A percentile compares a stretch with the other conserved stretches of the same genome.
phyloP scores from a whole-genome alignment of 1,140 invertebrate genomes.

The Drosophila tristis region DNA sequence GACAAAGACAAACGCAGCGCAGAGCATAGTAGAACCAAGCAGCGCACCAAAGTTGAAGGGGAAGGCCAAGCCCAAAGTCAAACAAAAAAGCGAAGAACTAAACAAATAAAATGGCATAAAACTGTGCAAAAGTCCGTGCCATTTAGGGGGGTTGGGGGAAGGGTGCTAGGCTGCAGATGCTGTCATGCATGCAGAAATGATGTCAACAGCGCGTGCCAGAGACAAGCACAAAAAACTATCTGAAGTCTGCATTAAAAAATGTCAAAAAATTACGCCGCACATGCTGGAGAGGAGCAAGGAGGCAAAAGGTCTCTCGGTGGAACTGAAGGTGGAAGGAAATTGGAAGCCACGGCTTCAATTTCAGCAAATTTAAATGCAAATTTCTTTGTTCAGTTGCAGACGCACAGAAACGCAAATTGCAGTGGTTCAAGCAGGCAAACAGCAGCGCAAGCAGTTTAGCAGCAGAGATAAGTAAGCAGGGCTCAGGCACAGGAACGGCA shows the following conservation, averaged over 20 bases:
- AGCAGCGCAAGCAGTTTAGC: too few relatives aligned
- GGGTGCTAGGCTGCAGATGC: constrained; percentile 22
- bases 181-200: constrained; percentile 61
- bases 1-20: too few relatives aligned
- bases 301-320: not conserved
- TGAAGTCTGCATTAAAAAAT: constrained; percentile 41
- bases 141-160: not conserved
- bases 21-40: too few relatives aligned
- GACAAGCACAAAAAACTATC: constrained; percentile 31
- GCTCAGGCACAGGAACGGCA: too few relatives aligned
- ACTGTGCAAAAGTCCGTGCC: constrained; percentile 15
- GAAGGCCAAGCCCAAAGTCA: constrained; percentile 40
- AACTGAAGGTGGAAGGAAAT: not conserved
- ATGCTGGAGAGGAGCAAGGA: not conserved
- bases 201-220: constrained; percentile 50
- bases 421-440: too few relatives aligned
- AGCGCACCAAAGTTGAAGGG: constrained; percentile 33
- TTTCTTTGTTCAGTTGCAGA: constrained; percentile 20
- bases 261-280: constrained; percentile 27
- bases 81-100: constrained; percentile 43
- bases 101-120: constrained; percentile 67
- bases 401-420: not conserved
- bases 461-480: too few relatives aligned
- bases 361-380: constrained; percentile 31
- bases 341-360: not conserved